Conservation (phyloP, 2,113 vertebrate genomes). For the Clarias gariepinus region DNA sequence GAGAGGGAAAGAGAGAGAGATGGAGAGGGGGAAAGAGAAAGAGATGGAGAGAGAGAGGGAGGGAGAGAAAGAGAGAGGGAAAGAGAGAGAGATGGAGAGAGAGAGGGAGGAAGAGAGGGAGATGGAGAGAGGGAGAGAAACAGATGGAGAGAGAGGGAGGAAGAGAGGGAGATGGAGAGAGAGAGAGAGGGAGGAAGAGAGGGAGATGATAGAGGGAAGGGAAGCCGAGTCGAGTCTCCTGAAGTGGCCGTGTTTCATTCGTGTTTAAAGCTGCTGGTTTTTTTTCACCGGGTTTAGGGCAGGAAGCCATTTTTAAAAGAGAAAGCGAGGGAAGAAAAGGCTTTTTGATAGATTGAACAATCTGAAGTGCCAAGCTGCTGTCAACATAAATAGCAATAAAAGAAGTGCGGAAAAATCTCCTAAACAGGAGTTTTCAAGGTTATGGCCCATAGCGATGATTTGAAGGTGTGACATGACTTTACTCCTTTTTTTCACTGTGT, state of each 20-base stretch:
- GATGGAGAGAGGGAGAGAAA: background rate
- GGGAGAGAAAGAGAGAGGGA: background rate
- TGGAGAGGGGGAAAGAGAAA: too few species aligned
- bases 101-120: background rate
- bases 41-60: background rate
- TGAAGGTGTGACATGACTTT: conserved; percentile 52
- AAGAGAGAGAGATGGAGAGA: background rate
- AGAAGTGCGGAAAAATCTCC: conserved; percentile 67
- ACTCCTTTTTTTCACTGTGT: conserved; percentile 13
- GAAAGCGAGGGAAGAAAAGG: conserved; percentile 53
- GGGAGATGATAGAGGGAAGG: background rate
- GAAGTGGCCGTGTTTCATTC: conserved; percentile 85
- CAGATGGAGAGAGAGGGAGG: background rate
- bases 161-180: background rate
- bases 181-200: background rate
- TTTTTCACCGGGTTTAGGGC: conserved; percentile 68
- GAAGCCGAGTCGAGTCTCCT: conserved; percentile 82
- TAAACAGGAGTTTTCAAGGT: conserved; percentile 80
- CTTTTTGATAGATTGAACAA: conserved; percentile 75
- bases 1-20: background rate
- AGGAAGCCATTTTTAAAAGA: conserved; percentile 71
- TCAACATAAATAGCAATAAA: conserved; percentile 79
- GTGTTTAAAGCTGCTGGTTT: conserved; percentile 76
- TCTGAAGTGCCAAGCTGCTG: conserved; percentile 68
- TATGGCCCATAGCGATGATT: conserved; percentile 68